A percentile compares a stretch with the other conserved stretches of the same genome.
phyloP scores from a whole-genome alignment of 2,797 vertebrate species.

The Stomatorhinus walkeri region DNA sequence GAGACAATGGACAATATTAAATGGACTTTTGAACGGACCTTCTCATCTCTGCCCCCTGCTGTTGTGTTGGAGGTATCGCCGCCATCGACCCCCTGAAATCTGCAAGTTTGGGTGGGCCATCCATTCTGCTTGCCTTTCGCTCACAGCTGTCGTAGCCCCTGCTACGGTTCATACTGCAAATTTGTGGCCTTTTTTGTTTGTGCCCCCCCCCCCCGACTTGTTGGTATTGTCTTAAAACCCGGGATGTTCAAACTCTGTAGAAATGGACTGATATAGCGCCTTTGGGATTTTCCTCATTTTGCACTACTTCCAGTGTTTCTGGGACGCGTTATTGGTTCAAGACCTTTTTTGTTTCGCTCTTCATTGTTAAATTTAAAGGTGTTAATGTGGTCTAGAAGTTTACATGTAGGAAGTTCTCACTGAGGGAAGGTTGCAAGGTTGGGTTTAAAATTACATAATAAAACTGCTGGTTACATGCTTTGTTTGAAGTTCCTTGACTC shows the following conservation, averaged over 20 bases:
- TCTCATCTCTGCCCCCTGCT: neutral
- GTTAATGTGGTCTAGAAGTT: constrained; percentile 13
- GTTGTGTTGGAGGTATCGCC: neutral
- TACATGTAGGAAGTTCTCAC: neutral
- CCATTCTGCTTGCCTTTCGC: neutral
- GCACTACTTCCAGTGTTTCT: constrained; percentile 74
- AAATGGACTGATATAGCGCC: neutral
- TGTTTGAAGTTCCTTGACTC: neutral
- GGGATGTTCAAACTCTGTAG: constrained; percentile 2
- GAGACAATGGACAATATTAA: neutral
- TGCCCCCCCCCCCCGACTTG: neutral
- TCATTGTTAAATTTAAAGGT: neutral
- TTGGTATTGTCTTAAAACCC: neutral
- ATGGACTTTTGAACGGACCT: neutral
- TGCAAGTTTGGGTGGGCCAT: neutral
- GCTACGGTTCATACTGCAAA: neutral
- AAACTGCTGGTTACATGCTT: neutral
- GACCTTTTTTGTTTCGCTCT: constrained; percentile 38
- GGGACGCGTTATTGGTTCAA: constrained; percentile 64
- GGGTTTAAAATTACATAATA: constrained; percentile 8
- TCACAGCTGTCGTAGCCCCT: neutral
- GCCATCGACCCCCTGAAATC: neutral
- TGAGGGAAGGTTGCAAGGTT: neutral
- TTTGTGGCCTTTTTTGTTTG: neutral
- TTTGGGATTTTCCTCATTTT: constrained; percentile 65